Evolutionary conservation across 2,113 vertebrate species (phyloP).

Genomic region (Channa maculata): DNA sequence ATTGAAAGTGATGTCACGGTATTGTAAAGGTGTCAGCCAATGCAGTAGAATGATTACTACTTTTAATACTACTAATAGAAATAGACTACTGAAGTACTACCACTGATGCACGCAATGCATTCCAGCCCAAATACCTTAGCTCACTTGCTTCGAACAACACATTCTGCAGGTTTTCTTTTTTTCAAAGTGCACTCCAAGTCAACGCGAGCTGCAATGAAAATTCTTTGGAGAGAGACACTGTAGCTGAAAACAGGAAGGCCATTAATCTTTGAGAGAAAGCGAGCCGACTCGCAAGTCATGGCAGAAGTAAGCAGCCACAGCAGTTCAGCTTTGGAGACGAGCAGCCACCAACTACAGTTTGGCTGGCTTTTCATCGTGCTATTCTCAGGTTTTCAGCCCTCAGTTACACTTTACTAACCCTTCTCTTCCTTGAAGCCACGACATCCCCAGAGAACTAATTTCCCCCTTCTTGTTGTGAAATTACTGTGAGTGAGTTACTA

Average conservation of each 20-base stretch:
- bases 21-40: slow-evolving; percentile 1
- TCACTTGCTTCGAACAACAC: slow-evolving; percentile 28
- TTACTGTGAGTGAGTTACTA: too few species aligned
- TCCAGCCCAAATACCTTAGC: slow-evolving; percentile 4
- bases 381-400: slow-evolving; percentile 5
- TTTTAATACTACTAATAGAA: not conserved
- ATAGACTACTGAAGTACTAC: too few species aligned
- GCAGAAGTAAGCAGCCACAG: slow-evolving; percentile 55
- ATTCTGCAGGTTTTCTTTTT: slow-evolving; percentile 41
- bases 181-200: slow-evolving; percentile 34
- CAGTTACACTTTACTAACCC: not conserved
- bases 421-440: not conserved
- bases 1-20: slow-evolving; percentile 17
- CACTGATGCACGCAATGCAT: not conserved
- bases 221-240: slow-evolving; percentile 49
- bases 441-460: not conserved
- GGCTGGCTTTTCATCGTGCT: slow-evolving; percentile 44
- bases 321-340: slow-evolving; percentile 27
- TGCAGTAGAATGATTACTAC: not conserved
- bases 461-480: not conserved
- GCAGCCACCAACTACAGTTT: slow-evolving; percentile 22
- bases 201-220: slow-evolving; percentile 43
- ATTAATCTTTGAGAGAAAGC: slow-evolving; percentile 70
- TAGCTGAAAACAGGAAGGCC: slow-evolving; percentile 73
- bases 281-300: slow-evolving; percentile 46